A percentile compares a stretch with the other conserved stretches of the same genome.
Evolutionary conservation across 2,797 vertebrate species (phyloP).

Genomic region (Pipistrellus pipistrellus): DNA sequence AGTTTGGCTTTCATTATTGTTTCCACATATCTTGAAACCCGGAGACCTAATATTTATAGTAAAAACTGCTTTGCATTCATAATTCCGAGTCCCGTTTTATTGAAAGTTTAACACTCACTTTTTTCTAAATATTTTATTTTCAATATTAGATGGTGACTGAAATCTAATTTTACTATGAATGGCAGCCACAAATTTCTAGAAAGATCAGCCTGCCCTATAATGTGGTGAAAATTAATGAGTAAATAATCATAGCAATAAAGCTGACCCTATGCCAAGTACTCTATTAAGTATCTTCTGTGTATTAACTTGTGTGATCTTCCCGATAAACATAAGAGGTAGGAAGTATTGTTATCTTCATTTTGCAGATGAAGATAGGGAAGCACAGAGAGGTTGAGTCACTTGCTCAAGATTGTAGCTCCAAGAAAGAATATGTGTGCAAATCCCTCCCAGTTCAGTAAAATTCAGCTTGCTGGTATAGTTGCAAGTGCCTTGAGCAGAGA

Average conservation of each 20-base stretch:
- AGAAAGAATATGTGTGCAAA: not conserved
- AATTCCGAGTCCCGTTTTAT: slow-evolving; percentile 11
- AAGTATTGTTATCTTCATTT: not conserved
- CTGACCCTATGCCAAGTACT: not conserved
- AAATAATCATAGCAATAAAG: not conserved
- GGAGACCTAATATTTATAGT: not conserved
- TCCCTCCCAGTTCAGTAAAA: not conserved
- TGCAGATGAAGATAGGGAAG: not conserved
- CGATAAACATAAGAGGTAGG: not conserved
- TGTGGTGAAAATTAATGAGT: not conserved
- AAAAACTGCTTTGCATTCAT: slow-evolving; percentile 16
- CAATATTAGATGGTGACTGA: not conserved
- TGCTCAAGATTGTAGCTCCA: not conserved
- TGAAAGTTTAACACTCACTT: slow-evolving; percentile 35
- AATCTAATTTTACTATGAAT: slow-evolving; percentile 43
- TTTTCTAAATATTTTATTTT: not conserved
- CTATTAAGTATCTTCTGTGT: not conserved
- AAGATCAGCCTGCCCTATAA: not conserved
- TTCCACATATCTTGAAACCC: not conserved
- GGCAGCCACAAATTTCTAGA: slow-evolving; percentile 18
- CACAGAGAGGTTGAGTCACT: not conserved
- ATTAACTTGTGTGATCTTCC: slow-evolving; percentile 8
- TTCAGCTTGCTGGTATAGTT: not conserved
- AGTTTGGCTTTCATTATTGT: slow-evolving; percentile 10
- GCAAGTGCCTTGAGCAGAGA: not conserved